A percentile compares a stretch with the other conserved stretches of the same genome.
Conservation (phyloP, 2,797 vertebrate species). For the Rhinogobio ventralis region DNA sequence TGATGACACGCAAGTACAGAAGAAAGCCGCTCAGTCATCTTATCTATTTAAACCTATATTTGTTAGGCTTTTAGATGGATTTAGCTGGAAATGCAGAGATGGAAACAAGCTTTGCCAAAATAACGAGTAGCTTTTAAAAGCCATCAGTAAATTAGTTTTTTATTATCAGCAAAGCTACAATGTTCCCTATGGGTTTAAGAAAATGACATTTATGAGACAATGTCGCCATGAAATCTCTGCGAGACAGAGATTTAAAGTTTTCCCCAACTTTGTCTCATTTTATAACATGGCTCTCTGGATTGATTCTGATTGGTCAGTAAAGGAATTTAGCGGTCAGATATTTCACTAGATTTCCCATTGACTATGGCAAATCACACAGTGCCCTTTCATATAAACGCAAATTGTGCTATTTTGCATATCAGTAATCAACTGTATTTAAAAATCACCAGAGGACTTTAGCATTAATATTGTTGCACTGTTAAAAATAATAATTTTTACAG, state of each 20-base stretch:
- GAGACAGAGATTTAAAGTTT: neutral
- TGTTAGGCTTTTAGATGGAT: neutral
- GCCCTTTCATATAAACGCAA: neutral
- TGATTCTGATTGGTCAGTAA: neutral
- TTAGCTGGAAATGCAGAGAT: neutral
- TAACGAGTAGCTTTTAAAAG: conserved; percentile 1
- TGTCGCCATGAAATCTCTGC: conserved; percentile 17
- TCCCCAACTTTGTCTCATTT: neutral
- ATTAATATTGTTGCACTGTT: neutral
- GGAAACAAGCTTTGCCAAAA: conserved; percentile 23
- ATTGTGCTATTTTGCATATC: neutral
- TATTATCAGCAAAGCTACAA: conserved; percentile 32
- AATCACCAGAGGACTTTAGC: neutral
- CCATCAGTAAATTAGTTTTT: conserved; percentile 2
- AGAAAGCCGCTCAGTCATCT: neutral
- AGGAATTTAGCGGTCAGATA: neutral
- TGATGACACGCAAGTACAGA: neutral
- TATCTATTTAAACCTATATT: conserved; percentile 7
- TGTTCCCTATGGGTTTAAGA: conserved; percentile 17
- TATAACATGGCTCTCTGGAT: neutral
- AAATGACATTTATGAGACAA: conserved; percentile 39
- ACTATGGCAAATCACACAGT: neutral
- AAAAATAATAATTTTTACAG: too few relatives aligned
- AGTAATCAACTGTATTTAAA: neutral
- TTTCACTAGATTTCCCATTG: neutral